Percentiles rank a stretch among this genome's conserved stretches.
Conservation (phyloP, 2,888 invertebrate species). For the Athetis lepigone region DNA sequence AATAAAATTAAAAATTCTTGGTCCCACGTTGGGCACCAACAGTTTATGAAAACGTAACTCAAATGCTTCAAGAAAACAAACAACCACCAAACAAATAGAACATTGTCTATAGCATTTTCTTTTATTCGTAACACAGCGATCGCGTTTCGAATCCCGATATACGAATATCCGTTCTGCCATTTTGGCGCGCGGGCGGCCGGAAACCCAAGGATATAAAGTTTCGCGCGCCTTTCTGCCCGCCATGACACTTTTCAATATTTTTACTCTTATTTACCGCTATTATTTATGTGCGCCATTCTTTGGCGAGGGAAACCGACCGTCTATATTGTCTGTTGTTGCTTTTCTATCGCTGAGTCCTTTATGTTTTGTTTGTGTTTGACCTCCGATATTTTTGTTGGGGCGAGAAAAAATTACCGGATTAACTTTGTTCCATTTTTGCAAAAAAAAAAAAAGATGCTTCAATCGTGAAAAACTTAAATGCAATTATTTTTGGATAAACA, state of each 20-base stretch:
- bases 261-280: slow-evolving; percentile 90
- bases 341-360: slow-evolving; percentile 66
- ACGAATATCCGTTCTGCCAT: slow-evolving; percentile 88
- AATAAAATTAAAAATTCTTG: background rate
- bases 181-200: slow-evolving; percentile 87
- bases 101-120: slow-evolving; percentile 75
- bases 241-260: slow-evolving; percentile 90
- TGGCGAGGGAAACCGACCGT: slow-evolving; percentile 76
- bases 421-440: slow-evolving; percentile 20
- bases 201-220: slow-evolving; percentile 89
- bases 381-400: slow-evolving; percentile 51
- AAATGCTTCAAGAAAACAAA: background rate
- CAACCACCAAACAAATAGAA: slow-evolving; percentile 44
- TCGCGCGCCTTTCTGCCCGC: slow-evolving; percentile 87
- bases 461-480: no score
- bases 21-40: slow-evolving; percentile 45
- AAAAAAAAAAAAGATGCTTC: no score
- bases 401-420: slow-evolving; percentile 19
- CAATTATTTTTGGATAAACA: no score
- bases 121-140: slow-evolving; percentile 69
- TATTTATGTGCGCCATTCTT: slow-evolving; percentile 88
- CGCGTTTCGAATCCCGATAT: slow-evolving; percentile 78
- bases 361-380: slow-evolving; percentile 66
- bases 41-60: background rate
- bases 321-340: slow-evolving; percentile 76